These are phyloP conservation scores for Yponomeuta cagnagella DNA, from an alignment of 2,888 invertebrate genomes.

Conservation along the genomic window DNA sequence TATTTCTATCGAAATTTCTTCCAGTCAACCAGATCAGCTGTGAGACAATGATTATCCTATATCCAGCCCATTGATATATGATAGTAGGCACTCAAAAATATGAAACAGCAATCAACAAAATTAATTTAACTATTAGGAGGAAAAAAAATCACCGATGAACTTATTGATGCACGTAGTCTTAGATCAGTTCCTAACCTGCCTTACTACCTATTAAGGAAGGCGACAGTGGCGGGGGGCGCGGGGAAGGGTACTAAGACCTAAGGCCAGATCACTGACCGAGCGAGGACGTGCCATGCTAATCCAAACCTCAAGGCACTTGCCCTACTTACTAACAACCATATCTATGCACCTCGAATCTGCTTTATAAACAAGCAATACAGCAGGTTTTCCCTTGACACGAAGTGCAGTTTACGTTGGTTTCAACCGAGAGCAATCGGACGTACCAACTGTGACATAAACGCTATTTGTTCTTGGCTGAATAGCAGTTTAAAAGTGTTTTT, in stretches of 20 bases:
- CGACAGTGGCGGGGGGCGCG: conserved; percentile 23
- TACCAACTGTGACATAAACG: conserved; percentile 56
- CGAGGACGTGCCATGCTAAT: conserved; percentile 69
- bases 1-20: too few relatives aligned
- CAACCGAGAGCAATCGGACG: conserved; percentile 39
- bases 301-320: conserved; percentile 63
- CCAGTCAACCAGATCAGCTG: too few relatives aligned
- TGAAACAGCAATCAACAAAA: too few relatives aligned
- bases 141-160: background rate
- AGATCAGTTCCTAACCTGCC: conserved; percentile 4
- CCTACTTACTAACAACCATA: conserved; percentile 52
- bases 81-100: too few relatives aligned
- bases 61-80: too few relatives aligned
- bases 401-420: conserved; percentile 22
- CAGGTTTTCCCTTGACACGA: conserved; percentile 26
- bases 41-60: too few relatives aligned
- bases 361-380: conserved; percentile 26
- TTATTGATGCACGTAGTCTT: background rate
- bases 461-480: conserved; percentile 31
- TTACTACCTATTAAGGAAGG: conserved; percentile 5
- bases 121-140: background rate
- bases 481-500: background rate
- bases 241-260: conserved; percentile 42
- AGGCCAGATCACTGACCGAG: conserved; percentile 62
- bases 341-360: background rate